Evolutionary conservation across 2,888 invertebrate species (phyloP).

Genomic region (Pteria penguin): DNA sequence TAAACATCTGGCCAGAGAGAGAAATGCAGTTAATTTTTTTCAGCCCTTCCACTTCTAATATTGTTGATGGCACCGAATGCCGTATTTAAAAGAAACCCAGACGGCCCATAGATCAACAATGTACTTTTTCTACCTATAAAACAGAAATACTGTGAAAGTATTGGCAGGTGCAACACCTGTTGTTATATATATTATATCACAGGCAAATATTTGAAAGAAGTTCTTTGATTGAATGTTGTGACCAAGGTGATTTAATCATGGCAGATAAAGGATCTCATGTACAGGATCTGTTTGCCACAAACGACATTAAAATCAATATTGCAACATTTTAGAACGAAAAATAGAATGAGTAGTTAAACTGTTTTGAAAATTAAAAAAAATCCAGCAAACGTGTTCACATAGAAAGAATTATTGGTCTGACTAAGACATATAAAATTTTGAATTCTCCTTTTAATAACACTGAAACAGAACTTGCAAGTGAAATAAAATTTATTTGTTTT

Average conservation of each 20-base stretch:
- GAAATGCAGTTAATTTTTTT: slow-evolving; percentile 46
- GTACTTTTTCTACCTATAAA: slow-evolving; percentile 52
- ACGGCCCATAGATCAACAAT: slow-evolving; percentile 44
- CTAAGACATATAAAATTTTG: slow-evolving; percentile 49
- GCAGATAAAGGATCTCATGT: slow-evolving; percentile 52
- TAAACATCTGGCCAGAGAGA: slow-evolving; percentile 20
- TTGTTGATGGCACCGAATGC: slow-evolving; percentile 56
- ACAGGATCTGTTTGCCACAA: slow-evolving; percentile 45
- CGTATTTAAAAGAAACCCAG: slow-evolving; percentile 45
- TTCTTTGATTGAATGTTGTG: slow-evolving; percentile 44
- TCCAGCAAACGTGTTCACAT: slow-evolving; percentile 49
- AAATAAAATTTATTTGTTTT: slow-evolving; percentile 47
- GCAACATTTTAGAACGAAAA: slow-evolving; percentile 55
- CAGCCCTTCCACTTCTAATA: slow-evolving; percentile 43
- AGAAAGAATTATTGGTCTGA: slow-evolving; percentile 53
- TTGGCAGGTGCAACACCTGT: too few relatives aligned
- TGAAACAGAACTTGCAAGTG: slow-evolving; percentile 42
- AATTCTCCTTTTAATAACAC: slow-evolving; percentile 42
- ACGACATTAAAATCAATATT: slow-evolving; percentile 43
- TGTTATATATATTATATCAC: too few relatives aligned
- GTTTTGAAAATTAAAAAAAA: slow-evolving; percentile 50
- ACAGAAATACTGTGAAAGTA: slow-evolving; percentile 63
- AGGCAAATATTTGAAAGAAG: too few relatives aligned
- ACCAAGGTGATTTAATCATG: slow-evolving; percentile 51
- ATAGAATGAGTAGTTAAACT: slow-evolving; percentile 45